These are phyloP conservation scores for Lithophane leautieri DNA, from an alignment of 2,888 invertebrate species.

Conservation along the genomic window DNA sequence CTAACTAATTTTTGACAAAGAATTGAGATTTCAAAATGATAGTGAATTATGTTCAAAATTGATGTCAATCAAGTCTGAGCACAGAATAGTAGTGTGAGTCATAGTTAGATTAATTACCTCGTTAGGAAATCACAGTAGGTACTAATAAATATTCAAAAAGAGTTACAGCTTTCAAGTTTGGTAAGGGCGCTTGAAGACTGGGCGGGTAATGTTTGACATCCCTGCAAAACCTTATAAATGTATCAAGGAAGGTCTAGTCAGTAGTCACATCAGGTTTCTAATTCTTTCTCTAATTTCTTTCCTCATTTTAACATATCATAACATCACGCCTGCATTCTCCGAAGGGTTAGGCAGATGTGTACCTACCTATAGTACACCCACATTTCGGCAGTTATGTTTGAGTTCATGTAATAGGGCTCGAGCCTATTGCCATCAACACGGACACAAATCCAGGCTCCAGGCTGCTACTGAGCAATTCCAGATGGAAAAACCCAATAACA, in stretches of 20 bases:
- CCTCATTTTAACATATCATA: too few relatives aligned
- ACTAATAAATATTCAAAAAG: conserved; percentile 2
- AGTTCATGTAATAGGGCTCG: too few relatives aligned
- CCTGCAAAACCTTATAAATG: neutral
- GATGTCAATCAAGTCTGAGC: neutral
- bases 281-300: too few relatives aligned
- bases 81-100: neutral
- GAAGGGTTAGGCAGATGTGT: too few relatives aligned
- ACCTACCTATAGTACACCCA: too few relatives aligned
- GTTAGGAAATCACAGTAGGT: neutral
- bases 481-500: too few relatives aligned
- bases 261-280: neutral
- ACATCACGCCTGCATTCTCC: too few relatives aligned
- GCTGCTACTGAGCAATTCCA: too few relatives aligned
- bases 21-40: neutral
- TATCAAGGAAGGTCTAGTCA: neutral
- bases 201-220: neutral
- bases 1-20: neutral
- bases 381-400: too few relatives aligned
- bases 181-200: neutral
- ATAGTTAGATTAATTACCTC: neutral
- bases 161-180: neutral
- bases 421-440: too few relatives aligned
- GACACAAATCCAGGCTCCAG: too few relatives aligned
- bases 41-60: conserved; percentile 7